These are phyloP conservation scores for Cliona cf. orientalis DNA, from an alignment of 37 sponge, comb jelly and placozoan genomes.

Conservation along the genomic window DNA sequence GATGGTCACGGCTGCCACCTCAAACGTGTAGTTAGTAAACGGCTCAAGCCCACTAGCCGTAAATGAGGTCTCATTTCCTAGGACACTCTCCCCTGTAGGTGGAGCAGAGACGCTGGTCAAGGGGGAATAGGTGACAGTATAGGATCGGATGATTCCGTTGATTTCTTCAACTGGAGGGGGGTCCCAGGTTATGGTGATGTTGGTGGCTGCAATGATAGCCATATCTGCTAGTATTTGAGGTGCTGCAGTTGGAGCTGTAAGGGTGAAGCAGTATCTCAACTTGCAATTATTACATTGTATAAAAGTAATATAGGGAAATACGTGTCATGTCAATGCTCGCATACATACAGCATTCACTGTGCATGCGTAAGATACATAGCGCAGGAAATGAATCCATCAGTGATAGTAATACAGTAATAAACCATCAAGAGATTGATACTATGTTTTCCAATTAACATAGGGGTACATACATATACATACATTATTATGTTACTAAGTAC, in stretches of 20 bases:
- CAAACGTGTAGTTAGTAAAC: constrained; percentile 3
- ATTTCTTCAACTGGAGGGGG: constrained; percentile 6
- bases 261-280: not conserved
- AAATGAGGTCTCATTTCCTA: not conserved
- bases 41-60: not conserved
- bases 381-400: no score
- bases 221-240: not conserved
- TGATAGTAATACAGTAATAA: no score
- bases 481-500: not conserved
- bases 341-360: no score
- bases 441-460: not conserved
- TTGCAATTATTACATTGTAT: no score
- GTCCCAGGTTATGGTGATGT: constrained; percentile 14
- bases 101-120: not conserved
- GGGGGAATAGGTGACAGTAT: constrained; percentile 5
- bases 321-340: no score
- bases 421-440: no score
- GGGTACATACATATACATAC: not conserved
- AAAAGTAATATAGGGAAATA: no score
- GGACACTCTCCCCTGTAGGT: not conserved
- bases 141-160: constrained; percentile 40
- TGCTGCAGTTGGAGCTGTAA: constrained; percentile 14
- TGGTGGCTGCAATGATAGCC: not conserved
- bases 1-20: not conserved
- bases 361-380: no score